phyloP scores from a whole-genome alignment of 35 echinoderm and acorn worm genomes.

The Apostichopus parvimensis region DNA sequence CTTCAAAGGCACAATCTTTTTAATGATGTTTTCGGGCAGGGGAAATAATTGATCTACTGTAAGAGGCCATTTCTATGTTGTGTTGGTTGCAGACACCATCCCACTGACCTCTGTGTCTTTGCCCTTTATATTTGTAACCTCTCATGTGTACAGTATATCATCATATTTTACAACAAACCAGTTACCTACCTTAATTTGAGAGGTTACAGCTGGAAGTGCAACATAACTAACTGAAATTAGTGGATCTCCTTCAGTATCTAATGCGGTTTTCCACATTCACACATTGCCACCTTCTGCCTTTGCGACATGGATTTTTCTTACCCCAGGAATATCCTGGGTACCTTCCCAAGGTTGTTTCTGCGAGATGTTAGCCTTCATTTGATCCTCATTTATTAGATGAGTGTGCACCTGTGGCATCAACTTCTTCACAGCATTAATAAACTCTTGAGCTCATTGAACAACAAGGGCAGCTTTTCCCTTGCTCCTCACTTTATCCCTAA shows the following conservation, averaged over 20 bases:
- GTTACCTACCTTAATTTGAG: no score
- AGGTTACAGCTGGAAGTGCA: not conserved
- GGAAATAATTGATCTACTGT: not conserved
- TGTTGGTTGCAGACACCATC: not conserved
- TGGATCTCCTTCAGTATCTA: not conserved
- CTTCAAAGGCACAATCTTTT: constrained; percentile 22
- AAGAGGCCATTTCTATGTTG: no score
- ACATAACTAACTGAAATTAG: not conserved
- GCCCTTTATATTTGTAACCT: not conserved
- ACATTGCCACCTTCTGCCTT: not conserved
- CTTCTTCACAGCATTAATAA: not conserved
- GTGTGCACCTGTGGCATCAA: constrained; percentile 5
- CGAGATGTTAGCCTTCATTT: not conserved
- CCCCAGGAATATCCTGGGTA: not conserved
- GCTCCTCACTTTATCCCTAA: constrained; percentile 18
- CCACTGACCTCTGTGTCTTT: not conserved
- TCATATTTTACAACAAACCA: no score
- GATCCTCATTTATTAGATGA: not conserved
- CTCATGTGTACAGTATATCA: no score
- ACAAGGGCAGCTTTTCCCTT: constrained; percentile 11
- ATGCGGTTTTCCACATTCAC: constrained; percentile 4
- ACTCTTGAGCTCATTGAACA: constrained; percentile 4
- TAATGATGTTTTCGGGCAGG: not conserved
- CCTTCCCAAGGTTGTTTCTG: not conserved
- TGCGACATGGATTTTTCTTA: constrained; percentile 25